These are phyloP conservation scores for Jacana jacana DNA, from an alignment of 2,113 vertebrate genomes.

Conservation along the genomic window DNA sequence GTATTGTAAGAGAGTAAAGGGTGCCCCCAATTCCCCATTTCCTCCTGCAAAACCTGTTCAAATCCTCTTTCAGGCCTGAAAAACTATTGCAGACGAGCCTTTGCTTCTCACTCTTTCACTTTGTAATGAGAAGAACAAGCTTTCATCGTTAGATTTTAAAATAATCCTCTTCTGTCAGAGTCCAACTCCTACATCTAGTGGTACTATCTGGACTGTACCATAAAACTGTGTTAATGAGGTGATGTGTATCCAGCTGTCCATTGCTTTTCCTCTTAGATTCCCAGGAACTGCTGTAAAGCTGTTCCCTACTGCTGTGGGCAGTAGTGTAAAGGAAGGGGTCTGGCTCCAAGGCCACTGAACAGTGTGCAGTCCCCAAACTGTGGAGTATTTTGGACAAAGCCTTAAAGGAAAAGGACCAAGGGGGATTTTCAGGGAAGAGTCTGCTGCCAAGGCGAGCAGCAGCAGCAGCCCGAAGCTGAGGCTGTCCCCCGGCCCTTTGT, in stretches of 20 bases:
- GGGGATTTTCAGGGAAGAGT: not conserved
- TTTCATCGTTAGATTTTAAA: not conserved
- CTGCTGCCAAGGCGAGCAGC: not conserved
- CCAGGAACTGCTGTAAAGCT: not conserved
- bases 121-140: not conserved
- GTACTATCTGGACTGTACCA: not conserved
- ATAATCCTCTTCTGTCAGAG: not conserved
- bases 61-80: not conserved
- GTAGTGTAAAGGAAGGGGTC: not conserved
- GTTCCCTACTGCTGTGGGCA: not conserved
- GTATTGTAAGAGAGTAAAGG: not conserved
- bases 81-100: not conserved
- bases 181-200: not conserved
- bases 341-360: not conserved
- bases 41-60: not conserved
- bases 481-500: slow-evolving; percentile 41
- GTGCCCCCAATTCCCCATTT: not conserved
- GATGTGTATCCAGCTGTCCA: not conserved
- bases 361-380: not conserved
- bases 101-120: not conserved
- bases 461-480: not conserved
- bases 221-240: not conserved
- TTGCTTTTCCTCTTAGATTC: not conserved
- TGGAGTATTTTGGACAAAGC: not conserved
- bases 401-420: not conserved